A percentile compares a stretch with the other conserved stretches of the same genome.
These are phyloP conservation scores for Ceyx cyanopectus DNA, from an alignment of 2,113 vertebrate genomes.

Conservation along the genomic window DNA sequence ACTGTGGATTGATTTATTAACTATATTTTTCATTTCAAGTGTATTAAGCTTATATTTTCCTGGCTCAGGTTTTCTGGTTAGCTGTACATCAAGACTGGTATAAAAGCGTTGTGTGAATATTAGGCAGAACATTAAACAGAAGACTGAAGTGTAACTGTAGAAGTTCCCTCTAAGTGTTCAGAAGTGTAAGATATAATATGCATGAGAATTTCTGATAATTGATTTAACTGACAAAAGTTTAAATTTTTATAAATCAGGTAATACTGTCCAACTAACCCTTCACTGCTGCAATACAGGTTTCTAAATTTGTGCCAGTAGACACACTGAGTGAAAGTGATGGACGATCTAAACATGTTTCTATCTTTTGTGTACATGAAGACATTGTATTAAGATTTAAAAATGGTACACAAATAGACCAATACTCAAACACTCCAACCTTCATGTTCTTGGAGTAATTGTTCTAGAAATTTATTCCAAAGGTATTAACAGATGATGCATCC, in stretches of 20 bases:
- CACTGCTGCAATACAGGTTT: not conserved
- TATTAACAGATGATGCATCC: conserved; percentile 3
- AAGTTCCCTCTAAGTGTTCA: not conserved
- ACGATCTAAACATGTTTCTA: not conserved
- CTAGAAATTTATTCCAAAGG: not conserved
- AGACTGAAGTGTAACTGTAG: not conserved
- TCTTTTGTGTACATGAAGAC: not conserved
- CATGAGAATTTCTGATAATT: not conserved
- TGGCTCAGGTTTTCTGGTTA: no score
- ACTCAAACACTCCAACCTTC: not conserved
- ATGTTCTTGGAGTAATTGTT: not conserved
- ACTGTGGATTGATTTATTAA: not conserved
- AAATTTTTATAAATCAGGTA: not conserved
- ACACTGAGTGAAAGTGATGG: not conserved
- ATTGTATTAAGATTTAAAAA: not conserved
- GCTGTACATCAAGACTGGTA: not conserved
- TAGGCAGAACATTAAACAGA: not conserved
- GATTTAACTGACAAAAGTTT: not conserved
- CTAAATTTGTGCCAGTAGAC: not conserved
- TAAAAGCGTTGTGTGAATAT: not conserved
- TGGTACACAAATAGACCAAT: not conserved
- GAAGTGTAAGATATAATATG: not conserved
- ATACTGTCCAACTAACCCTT: not conserved
- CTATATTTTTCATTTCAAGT: not conserved
- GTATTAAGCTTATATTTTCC: not conserved